These are phyloP conservation scores for Pogonomyrmex californicus DNA, from an alignment of 1,140 invertebrate species.

Conservation along the genomic window DNA sequence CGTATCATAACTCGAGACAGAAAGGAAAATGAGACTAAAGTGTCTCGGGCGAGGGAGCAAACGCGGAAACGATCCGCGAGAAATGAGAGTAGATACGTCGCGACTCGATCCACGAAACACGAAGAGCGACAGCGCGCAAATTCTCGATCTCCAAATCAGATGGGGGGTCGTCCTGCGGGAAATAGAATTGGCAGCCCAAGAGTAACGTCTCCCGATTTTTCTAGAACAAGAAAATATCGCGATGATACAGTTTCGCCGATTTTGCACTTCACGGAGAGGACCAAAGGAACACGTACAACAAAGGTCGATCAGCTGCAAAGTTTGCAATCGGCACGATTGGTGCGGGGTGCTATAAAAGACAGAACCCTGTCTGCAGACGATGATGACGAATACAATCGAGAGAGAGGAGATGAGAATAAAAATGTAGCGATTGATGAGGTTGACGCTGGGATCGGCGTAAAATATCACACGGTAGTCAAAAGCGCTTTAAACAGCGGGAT, in stretches of 20 bases:
- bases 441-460: background rate
- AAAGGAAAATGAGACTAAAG: background rate
- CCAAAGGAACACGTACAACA: background rate
- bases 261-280: background rate
- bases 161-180: background rate
- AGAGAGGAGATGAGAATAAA: background rate
- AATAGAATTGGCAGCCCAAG: background rate
- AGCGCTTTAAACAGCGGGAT: background rate
- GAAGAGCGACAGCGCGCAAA: background rate
- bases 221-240: background rate
- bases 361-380: background rate
- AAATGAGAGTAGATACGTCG: background rate
- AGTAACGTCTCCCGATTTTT: slow-evolving; percentile 9
- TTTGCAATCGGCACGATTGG: background rate
- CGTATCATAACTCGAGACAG: background rate
- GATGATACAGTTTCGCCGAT: background rate
- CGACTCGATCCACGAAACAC: background rate
- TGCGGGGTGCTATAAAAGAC: background rate
- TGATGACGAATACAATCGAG: background rate
- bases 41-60: background rate
- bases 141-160: slow-evolving; percentile 13
- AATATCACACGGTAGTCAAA: slow-evolving; percentile 17
- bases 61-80: background rate
- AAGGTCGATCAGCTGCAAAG: slow-evolving; percentile 1
- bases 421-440: background rate